Conservation (phyloP, 2,113 vertebrate species). For the Pipa parva region DNA sequence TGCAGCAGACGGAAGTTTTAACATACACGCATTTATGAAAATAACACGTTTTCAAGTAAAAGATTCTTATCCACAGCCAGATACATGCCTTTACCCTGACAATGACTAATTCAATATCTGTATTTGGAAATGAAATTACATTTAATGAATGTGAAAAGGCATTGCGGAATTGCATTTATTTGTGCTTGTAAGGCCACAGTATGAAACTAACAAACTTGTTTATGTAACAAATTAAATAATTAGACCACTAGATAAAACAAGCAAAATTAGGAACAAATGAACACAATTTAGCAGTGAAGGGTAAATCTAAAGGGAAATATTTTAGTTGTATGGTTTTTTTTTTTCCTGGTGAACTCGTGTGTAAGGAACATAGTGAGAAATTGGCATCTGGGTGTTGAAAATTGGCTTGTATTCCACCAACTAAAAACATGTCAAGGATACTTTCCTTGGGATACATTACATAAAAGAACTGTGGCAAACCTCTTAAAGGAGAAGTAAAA, state of each 20-base stretch:
- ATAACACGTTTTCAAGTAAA: slow-evolving; percentile 16
- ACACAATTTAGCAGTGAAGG: too few relatives aligned
- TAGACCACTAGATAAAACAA: slow-evolving; percentile 2
- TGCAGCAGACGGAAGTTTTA: slow-evolving; percentile 19
- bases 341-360: too few relatives aligned
- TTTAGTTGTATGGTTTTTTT: too few relatives aligned
- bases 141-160: slow-evolving; percentile 14
- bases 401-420: too few relatives aligned
- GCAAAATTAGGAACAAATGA: neutral
- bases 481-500: too few relatives aligned
- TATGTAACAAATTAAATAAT: slow-evolving; percentile 20
- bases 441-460: too few relatives aligned
- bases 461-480: too few relatives aligned
- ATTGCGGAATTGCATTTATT: slow-evolving; percentile 10
- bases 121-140: slow-evolving; percentile 24
- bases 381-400: too few relatives aligned
- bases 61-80: neutral
- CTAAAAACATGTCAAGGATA: too few relatives aligned
- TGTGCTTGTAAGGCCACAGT: neutral
- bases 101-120: slow-evolving; percentile 31
- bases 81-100: slow-evolving; percentile 9
- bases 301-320: too few relatives aligned
- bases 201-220: slow-evolving; percentile 1
- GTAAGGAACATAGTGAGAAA: too few relatives aligned
- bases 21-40: slow-evolving; percentile 34